Conservation (phyloP, 2,888 invertebrate genomes). For the Hypsopygia costalis region DNA sequence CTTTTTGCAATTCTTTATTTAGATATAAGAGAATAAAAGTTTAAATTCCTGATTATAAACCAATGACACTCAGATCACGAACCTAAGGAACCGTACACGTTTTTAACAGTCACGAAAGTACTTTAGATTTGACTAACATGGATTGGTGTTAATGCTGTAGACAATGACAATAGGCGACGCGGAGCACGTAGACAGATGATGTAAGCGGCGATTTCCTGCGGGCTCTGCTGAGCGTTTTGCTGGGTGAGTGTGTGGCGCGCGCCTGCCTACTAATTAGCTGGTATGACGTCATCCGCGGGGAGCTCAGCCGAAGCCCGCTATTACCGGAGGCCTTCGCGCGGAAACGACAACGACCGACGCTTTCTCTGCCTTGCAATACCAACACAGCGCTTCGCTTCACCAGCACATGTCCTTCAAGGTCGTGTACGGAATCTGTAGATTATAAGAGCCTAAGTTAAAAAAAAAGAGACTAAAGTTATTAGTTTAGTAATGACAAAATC, state of each 20-base stretch:
- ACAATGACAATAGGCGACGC: constrained; percentile 55
- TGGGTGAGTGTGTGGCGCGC: constrained; percentile 50
- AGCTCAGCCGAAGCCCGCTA: constrained; percentile 53
- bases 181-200: constrained; percentile 59
- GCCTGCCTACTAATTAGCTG: constrained; percentile 66
- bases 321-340: constrained; percentile 72
- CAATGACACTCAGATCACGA: neutral
- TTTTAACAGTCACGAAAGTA: constrained; percentile 1
- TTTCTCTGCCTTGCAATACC: constrained; percentile 57
- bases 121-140: neutral
- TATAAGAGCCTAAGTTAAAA: no score
- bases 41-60: neutral
- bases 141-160: neutral
- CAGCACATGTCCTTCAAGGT: constrained; percentile 42
- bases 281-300: constrained; percentile 65
- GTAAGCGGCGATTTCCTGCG: constrained; percentile 72
- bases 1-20: constrained; percentile 18
- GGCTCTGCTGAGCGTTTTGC: constrained; percentile 41
- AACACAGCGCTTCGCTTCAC: constrained; percentile 34
- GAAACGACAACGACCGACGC: constrained; percentile 77
- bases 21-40: neutral
- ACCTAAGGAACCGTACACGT: neutral
- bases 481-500: no score
- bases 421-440: constrained; percentile 12
- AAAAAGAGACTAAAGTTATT: no score